Evolutionary conservation across 2,113 vertebrate genomes (phyloP).

Genomic region (Triplophysa rosa): DNA sequence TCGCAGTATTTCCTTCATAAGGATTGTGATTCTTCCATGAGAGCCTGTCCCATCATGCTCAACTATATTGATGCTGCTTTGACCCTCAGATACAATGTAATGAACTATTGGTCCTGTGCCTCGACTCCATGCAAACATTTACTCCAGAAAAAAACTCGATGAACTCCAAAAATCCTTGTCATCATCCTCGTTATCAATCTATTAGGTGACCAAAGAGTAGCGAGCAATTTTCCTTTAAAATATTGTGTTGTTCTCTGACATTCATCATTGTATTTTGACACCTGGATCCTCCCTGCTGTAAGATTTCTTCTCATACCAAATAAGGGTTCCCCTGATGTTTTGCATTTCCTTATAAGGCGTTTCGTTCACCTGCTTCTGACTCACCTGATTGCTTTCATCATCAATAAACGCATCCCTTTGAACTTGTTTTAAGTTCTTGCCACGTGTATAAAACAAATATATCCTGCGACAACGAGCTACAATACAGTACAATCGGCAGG

Average conservation of each 20-base stretch:
- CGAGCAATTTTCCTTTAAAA: no score
- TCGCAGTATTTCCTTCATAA: no score
- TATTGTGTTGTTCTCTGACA: background rate
- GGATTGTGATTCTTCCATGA: slow-evolving; percentile 21
- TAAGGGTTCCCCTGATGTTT: slow-evolving; percentile 62
- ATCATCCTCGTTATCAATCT: no score
- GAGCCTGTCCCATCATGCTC: slow-evolving; percentile 35
- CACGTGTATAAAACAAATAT: background rate
- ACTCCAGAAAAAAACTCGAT: no score
- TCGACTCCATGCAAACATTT: no score
- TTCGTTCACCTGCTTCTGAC: slow-evolving; percentile 31
- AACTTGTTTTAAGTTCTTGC: background rate
- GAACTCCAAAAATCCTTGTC: no score
- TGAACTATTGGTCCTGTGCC: background rate
- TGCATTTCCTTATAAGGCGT: slow-evolving; percentile 68
- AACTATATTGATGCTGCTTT: background rate
- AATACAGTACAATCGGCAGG: background rate
- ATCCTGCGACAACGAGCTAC: background rate
- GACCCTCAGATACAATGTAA: background rate
- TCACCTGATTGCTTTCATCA: slow-evolving; percentile 49
- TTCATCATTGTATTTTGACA: background rate
- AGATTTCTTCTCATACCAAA: slow-evolving; percentile 59
- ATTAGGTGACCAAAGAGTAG: no score
- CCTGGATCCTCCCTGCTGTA: slow-evolving; percentile 3
- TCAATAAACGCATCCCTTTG: slow-evolving; percentile 3